Evolutionary conservation across 2,888 invertebrate genomes (phyloP).

Genomic region (Yponomeuta evonymella): DNA sequence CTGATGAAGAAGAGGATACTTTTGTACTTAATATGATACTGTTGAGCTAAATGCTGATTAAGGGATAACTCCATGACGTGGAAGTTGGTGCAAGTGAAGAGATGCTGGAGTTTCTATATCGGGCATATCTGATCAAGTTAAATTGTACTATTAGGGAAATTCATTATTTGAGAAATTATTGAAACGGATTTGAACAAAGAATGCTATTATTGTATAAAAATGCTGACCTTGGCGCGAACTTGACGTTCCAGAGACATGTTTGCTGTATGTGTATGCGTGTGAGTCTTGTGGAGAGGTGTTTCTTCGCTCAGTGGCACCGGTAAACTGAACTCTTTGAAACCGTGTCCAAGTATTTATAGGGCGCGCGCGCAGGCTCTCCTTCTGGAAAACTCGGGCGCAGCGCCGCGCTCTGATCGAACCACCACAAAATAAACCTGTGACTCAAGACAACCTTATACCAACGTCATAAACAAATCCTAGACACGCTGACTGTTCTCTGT

Average conservation of each 20-base stretch:
- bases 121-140: too few relatives aligned
- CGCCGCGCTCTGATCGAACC: constrained; percentile 41
- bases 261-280: constrained; percentile 44
- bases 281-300: constrained; percentile 36
- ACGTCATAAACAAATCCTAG: neutral
- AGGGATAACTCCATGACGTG: too few relatives aligned
- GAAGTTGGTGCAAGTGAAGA: too few relatives aligned
- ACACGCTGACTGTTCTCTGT: neutral
- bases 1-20: too few relatives aligned
- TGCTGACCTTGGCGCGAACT: constrained; percentile 89
- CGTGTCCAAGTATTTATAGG: constrained; percentile 67
- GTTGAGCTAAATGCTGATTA: too few relatives aligned
- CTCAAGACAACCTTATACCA: constrained; percentile 47
- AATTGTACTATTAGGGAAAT: too few relatives aligned
- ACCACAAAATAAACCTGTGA: constrained; percentile 59
- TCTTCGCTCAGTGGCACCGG: constrained; percentile 49
- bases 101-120: too few relatives aligned
- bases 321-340: constrained; percentile 71
- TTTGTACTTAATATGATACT: too few relatives aligned
- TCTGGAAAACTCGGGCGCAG: constrained; percentile 64
- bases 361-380: constrained; percentile 51
- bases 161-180: too few relatives aligned
- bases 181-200: neutral
- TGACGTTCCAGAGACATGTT: constrained; percentile 94
- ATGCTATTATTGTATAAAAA: neutral